Evolutionary conservation across 2,888 invertebrate species (phyloP).

Genomic region (Eilema depressum): DNA sequence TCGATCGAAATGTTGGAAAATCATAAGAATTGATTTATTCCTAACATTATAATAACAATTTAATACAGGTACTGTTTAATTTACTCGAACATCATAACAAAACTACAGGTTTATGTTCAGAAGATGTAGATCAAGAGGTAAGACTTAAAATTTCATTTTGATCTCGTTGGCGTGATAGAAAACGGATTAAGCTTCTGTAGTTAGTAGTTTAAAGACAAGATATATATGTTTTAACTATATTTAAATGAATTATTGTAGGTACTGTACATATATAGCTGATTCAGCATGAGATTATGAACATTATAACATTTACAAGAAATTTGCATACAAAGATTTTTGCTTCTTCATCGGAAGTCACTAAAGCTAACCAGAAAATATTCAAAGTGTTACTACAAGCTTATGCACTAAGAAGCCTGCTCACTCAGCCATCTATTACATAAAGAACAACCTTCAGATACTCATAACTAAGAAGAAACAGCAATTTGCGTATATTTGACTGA

Average conservation of each 20-base stretch:
- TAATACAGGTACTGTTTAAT: background rate
- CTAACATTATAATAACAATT: background rate
- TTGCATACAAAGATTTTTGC: constrained; percentile 3
- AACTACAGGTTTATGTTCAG: background rate
- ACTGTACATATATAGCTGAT: background rate
- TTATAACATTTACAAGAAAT: background rate
- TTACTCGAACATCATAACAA: background rate
- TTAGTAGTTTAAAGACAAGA: too few species aligned
- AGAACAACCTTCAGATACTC: constrained; percentile 37
- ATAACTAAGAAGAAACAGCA: constrained; percentile 59
- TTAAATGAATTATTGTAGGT: too few species aligned
- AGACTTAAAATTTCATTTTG: background rate
- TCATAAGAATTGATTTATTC: background rate
- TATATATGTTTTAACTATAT: too few species aligned
- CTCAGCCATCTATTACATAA: constrained; percentile 39
- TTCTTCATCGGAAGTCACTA: background rate
- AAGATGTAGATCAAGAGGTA: background rate
- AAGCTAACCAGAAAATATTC: constrained; percentile 6
- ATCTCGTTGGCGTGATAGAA: background rate
- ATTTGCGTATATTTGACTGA: constrained; percentile 64
- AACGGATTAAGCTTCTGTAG: background rate
- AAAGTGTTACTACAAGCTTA: constrained; percentile 12
- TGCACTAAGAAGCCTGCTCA: constrained; percentile 35
- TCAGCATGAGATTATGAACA: background rate
- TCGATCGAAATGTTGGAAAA: background rate